Evolutionary conservation across 1,140 invertebrate genomes (phyloP).

Genomic region (Lerema accius): DNA sequence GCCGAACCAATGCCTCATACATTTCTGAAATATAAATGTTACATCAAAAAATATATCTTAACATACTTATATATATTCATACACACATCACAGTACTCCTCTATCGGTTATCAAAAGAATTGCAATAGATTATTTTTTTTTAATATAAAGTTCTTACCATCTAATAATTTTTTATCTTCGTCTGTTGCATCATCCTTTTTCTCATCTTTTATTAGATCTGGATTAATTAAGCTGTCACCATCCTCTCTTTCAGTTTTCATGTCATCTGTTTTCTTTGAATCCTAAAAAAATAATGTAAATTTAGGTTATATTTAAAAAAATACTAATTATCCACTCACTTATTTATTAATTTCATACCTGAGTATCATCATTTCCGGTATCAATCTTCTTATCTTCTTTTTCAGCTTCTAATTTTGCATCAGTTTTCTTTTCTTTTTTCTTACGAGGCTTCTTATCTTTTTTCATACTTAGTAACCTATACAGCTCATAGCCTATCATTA

Average conservation of each 20-base stretch:
- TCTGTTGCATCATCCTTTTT: conserved; percentile 91
- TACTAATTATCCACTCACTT: no score
- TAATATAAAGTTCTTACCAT: no score
- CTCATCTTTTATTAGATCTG: conserved; percentile 74
- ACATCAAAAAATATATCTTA: no score
- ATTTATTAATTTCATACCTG: conserved; percentile 63
- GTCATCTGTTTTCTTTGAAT: conserved; percentile 52
- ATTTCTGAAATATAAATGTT: conserved; percentile 85
- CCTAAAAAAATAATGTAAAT: conserved; percentile 38
- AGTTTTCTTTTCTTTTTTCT: conserved; percentile 75
- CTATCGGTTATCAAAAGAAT: no score
- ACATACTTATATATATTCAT: no score
- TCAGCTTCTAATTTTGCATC: conserved; percentile 66
- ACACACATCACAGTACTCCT: no score
- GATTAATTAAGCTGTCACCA: conserved; percentile 54
- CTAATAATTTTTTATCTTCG: conserved; percentile 92
- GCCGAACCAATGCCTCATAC: conserved; percentile 92
- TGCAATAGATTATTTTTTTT: no score
- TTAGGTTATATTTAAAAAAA: no score
- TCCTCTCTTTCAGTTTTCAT: conserved; percentile 59
- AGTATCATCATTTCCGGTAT: conserved; percentile 60
- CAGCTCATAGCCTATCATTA: conserved; percentile 99
- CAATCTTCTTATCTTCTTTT: conserved; percentile 65
- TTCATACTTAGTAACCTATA: conserved; percentile 94
- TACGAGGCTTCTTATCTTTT: conserved; percentile 85